These are phyloP conservation scores for Heliothis subflexa DNA, from an alignment of 1,140 invertebrate genomes.

Conservation along the genomic window DNA sequence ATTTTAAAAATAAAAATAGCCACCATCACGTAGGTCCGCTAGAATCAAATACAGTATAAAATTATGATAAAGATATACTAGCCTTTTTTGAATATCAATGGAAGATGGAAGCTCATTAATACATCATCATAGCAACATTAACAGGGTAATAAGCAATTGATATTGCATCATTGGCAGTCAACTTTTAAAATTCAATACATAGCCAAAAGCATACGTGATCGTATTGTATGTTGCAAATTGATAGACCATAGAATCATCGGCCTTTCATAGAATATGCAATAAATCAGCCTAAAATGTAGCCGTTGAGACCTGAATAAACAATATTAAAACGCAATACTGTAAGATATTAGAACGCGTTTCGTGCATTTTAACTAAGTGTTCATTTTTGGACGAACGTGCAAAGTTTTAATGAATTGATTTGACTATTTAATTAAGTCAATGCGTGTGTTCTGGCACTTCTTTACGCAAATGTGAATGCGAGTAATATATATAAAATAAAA, in stretches of 20 bases:
- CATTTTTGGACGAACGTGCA: conserved; percentile 8
- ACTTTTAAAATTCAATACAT: conserved; percentile 37
- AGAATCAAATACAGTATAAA: background rate
- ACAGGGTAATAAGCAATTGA: conserved; percentile 11
- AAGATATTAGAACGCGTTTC: conserved; percentile 7
- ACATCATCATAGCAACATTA: conserved; percentile 25
- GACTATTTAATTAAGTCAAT: conserved; percentile 40
- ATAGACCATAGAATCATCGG: conserved; percentile 31
- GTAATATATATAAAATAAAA: conserved; percentile 17
- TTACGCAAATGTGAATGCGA: background rate
- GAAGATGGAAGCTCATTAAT: conserved; percentile 27
- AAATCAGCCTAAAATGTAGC: conserved; percentile 32
- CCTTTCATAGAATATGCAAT: conserved; percentile 15
- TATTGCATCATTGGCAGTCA: background rate
- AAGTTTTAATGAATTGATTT: background rate
- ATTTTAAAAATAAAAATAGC: background rate
- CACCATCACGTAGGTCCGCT: conserved; percentile 6
- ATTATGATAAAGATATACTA: conserved; percentile 16
- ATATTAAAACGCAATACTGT: conserved; percentile 42
- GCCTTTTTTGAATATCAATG: conserved; percentile 18
- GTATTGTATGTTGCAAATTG: conserved; percentile 37
- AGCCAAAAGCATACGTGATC: conserved; percentile 35
- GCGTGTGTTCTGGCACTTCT: conserved; percentile 22
- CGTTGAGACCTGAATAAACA: conserved; percentile 32
- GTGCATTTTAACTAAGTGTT: conserved; percentile 10